Base-by-base conservation (phyloP, 2,113 vertebrate species). In the Maccullochella peelii region DNA sequence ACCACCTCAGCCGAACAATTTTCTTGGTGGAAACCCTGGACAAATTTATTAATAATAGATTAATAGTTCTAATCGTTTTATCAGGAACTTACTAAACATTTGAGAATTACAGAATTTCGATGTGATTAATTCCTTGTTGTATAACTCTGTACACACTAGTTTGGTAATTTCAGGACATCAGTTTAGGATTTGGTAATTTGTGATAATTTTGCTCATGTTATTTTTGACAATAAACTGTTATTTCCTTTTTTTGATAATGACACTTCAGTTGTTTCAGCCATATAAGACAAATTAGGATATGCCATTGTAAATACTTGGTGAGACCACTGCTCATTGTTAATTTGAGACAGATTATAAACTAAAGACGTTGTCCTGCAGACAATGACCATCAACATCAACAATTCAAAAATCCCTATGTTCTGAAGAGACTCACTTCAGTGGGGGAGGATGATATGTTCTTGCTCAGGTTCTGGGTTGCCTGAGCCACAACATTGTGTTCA, bases 391-490 rank as follows among this genome's bases (percentile, higher is more conserved):
- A 54, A 11, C 18, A 57, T 49, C 16, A 30, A 33, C 15, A 42
- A n/a, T 11, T 6, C 0, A 49, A 25, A 57, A 20, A 23, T 25
- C 4, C 1, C 10, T 8, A 0, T 25, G 40, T 36, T 47, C 30
- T 20, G 9, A 10, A 47, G 11, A 47, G 20, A 85, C 94, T 90
- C 33, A 95, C 95, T 2, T 81, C 2, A 8, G 1, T 1, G 0
- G 77, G 36, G 12, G 88, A 85, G 0, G 0, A 47, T 1, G 2
- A 8, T 16, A 95, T 73, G 15, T 86, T 93, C 23, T 58, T 90
- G 12, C 58, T 54, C 59, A 96, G 90, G 80, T 83, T 92, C 21
- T 69, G 84, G 0, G 92, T 88, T 0, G 92, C 94, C 61, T 33
- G 88, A 33, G 83, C 73, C 42, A 95, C 68, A 8, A 94, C 25